Conservation (phyloP, 1,140 invertebrate species). For the Drosophila kikkawai region DNA sequence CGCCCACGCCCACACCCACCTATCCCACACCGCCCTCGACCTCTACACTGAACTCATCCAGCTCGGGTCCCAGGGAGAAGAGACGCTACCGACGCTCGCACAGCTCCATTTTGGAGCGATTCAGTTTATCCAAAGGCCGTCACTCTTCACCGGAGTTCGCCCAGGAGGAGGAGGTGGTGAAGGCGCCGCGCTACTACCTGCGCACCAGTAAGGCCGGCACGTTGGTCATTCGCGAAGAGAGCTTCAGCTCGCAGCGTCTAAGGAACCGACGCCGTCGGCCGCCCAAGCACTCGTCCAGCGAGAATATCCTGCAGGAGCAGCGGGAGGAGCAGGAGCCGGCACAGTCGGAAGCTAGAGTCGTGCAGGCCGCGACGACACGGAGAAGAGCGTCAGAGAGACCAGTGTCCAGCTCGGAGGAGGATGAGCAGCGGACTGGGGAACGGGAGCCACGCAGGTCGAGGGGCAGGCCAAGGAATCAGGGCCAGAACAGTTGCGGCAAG, state of each 20-base stretch:
- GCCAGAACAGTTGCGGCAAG: slow-evolving; percentile 50
- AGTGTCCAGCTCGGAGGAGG: slow-evolving; percentile 65
- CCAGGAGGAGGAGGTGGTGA: slow-evolving; percentile 55
- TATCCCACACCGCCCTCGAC: slow-evolving; percentile 75
- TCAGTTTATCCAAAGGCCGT: slow-evolving; percentile 71
- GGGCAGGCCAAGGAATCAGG: slow-evolving; percentile 31
- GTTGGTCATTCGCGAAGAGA: slow-evolving; percentile 85
- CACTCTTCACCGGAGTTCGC: slow-evolving; percentile 78
- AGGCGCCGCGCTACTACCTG: slow-evolving; percentile 82
- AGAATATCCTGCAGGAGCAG: slow-evolving; percentile 57
- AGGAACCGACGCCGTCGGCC: slow-evolving; percentile 68
- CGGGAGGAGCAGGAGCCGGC: slow-evolving; percentile 7
- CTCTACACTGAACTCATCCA: slow-evolving; percentile 65
- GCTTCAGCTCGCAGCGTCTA: slow-evolving; percentile 74
- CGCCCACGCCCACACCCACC: slow-evolving; percentile 45
- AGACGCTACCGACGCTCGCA: slow-evolving; percentile 80
- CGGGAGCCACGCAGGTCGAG: slow-evolving; percentile 25
- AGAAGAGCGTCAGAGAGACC: slow-evolving; percentile 13
- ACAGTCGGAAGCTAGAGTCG: slow-evolving; percentile 16
- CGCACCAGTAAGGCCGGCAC: slow-evolving; percentile 86
- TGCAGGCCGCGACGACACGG: slow-evolving; percentile 57
- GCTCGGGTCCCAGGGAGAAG: slow-evolving; percentile 73
- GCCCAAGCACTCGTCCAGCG: slow-evolving; percentile 62
- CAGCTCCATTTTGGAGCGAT: slow-evolving; percentile 76
- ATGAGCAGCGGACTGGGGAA: slow-evolving; percentile 1